Conservation (phyloP, 1,140 invertebrate genomes). For the Pachyrhynchus sulphureomaculatus region DNA sequence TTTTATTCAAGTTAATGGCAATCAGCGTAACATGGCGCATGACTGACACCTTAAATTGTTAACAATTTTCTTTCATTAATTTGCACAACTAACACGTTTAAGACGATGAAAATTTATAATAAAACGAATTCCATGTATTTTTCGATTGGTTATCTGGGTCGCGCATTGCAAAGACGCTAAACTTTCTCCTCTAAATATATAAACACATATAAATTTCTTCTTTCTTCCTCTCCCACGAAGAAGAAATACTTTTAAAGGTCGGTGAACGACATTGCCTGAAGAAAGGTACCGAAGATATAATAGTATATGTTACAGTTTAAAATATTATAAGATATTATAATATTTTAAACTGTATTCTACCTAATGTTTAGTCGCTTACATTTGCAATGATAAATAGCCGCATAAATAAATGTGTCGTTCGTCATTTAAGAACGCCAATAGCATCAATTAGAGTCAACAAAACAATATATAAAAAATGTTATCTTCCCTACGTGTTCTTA, state of each 20-base stretch:
- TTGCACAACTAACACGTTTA: conserved; percentile 2
- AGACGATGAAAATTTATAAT: conserved; percentile 5
- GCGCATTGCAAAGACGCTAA: conserved; percentile 13
- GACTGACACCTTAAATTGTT: no score
- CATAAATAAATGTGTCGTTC: no score
- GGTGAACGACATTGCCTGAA: conserved; percentile 26
- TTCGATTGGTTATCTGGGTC: conserved; percentile 23
- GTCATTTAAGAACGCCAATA: no score
- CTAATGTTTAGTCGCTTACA: no score
- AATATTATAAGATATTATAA: no score
- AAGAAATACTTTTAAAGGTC: conserved; percentile 20
- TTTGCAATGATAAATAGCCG: no score
- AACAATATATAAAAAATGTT: no score
- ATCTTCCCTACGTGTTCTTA: no score
- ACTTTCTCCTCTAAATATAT: conserved; percentile 27
- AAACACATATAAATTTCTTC: conserved; percentile 24
- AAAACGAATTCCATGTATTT: conserved; percentile 25
- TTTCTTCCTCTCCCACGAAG: conserved; percentile 2
- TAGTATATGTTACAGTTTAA: no score
- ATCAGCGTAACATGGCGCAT: neutral
- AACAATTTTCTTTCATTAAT: conserved; percentile 1
- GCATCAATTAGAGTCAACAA: no score
- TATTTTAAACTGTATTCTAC: no score
- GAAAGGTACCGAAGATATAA: conserved; percentile 1
- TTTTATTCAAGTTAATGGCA: no score